Base-by-base conservation (phyloP, 2,888 invertebrate genomes). In the Dryomyza anilis region DNA sequence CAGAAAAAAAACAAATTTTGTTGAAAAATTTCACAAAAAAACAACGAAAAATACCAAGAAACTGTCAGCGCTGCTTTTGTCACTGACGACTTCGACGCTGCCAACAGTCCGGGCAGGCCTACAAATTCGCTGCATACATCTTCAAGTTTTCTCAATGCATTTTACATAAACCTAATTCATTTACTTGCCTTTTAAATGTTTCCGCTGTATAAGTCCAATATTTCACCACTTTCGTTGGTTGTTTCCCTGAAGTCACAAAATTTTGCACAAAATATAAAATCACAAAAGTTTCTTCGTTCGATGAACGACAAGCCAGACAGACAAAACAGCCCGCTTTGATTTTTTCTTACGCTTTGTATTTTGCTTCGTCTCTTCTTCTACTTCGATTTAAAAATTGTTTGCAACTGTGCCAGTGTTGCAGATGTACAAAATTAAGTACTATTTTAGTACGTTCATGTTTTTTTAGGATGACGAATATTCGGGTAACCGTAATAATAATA, bases 261-360 rank as follows among this genome's bases (percentile, higher is more conserved):
- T 30, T 56, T 63, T 25, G 55, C 27, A n/a, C n/a, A 46, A 50
- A 57, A 62, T 25, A 30, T 46, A 61, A 52, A 61, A 62, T 45
- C n/a, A 25, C 60, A 36, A 23, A 60, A 33, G 7, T 60, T 29
- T 12, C 10, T 45, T 30, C 53, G 16, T 60, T 39, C 45, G 45
- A 59, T 46, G 60, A 60, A 52, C 39, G 46, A 64, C 48, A n/a
- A n/a, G n/a, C n/a, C n/a, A 56, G 30, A 60, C 60, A 64, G 57
- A 46, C 64, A 53, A 58, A 46, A 27, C 36, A 29, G 45, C 52
- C 57, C 36, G 43, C 36, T 61, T 46, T 29, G 55, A 33, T 46
- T 45, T 63, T 55, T 59, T 29, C 29, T 25, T 25, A 10, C 36
- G 50, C 56, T 50, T 63, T 57, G 19, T 30, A 5, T 29, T 30